Percentiles rank a stretch among this genome's conserved stretches.
phyloP scores from a whole-genome alignment of 2,888 invertebrate species.

The Cantharis rufa region DNA sequence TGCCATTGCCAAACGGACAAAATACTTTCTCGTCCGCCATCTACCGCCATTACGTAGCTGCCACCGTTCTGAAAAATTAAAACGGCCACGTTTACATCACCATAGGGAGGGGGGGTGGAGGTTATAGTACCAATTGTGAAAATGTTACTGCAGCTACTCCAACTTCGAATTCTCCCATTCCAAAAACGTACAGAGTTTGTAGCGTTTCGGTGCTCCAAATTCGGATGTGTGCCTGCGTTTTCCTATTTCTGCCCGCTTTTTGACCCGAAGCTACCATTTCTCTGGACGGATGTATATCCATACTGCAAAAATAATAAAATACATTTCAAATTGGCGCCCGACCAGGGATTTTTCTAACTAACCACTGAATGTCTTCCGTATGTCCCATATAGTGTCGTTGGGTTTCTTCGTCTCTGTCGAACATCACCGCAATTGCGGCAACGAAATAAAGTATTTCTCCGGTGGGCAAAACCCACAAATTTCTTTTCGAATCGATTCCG shows the following conservation, averaged over 20 bases:
- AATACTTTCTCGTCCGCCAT: conserved; percentile 86
- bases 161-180: conserved; percentile 86
- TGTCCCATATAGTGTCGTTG: conserved; percentile 91
- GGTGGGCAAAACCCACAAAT: conserved; percentile 90
- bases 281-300: conserved; percentile 86
- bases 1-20: conserved; percentile 96
- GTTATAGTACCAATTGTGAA: conserved; percentile 73
- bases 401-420: conserved; percentile 82
- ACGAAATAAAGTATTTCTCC: conserved; percentile 92
- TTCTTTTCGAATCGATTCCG: conserved; percentile 85
- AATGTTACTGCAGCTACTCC: conserved; percentile 89
- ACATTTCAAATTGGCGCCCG: not conserved
- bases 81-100: not conserved
- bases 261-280: conserved; percentile 91
- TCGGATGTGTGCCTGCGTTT: conserved; percentile 86
- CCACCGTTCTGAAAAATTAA: conserved; percentile 74
- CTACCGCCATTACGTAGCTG: conserved; percentile 86
- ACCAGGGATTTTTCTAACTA: conserved; percentile 34
- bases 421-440: conserved; percentile 88
- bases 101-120: not conserved
- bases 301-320: conserved; percentile 58
- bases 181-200: conserved; percentile 86
- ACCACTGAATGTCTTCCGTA: conserved; percentile 94
- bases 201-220: conserved; percentile 92
- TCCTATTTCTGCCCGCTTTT: conserved; percentile 78